Evolutionary conservation across 1,140 invertebrate species (phyloP).

Genomic region (Caenorhabditis briggsae): DNA sequence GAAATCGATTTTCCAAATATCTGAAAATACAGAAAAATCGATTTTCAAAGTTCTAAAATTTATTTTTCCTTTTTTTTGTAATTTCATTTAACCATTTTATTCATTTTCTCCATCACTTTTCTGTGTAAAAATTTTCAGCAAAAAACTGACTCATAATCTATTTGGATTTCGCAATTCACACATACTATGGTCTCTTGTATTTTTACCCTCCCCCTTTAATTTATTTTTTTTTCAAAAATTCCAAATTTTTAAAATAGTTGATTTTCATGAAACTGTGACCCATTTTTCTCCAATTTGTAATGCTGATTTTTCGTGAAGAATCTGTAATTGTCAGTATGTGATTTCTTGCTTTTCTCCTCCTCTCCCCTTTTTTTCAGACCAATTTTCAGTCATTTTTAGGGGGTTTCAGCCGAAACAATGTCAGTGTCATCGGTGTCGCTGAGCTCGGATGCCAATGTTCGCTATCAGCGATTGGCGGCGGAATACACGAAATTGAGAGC

Average conservation of each 20-base stretch:
- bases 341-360: neutral
- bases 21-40: no score
- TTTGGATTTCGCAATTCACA: no score
- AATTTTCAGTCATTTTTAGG: neutral
- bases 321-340: neutral
- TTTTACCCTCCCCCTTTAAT: no score
- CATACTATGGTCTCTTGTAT: no score
- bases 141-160: no score
- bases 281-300: neutral
- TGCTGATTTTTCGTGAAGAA: neutral
- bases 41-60: no score
- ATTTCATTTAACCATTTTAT: no score
- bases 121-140: no score
- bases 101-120: no score
- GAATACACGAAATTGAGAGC: conserved; percentile 68
- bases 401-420: neutral
- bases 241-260: neutral
- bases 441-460: conserved; percentile 66
- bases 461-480: conserved; percentile 68
- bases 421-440: conserved; percentile 59
- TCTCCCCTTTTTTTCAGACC: neutral
- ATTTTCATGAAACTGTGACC: neutral
- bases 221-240: no score
- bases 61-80: no score
- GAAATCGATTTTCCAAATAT: no score